These are phyloP conservation scores for Pseudorasbora parva DNA, from an alignment of 2,113 vertebrate species.

Conservation along the genomic window DNA sequence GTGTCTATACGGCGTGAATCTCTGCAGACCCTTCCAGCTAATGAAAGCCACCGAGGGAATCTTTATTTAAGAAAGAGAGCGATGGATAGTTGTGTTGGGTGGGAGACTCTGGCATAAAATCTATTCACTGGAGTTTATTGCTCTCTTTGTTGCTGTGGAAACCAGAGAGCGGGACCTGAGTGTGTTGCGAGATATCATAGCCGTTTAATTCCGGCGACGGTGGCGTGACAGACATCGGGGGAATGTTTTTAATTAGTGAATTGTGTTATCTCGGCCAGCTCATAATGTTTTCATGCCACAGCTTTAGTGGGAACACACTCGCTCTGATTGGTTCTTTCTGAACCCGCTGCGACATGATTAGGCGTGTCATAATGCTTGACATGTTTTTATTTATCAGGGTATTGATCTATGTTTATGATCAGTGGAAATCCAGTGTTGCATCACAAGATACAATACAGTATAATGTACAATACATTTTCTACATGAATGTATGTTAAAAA, in stretches of 20 bases:
- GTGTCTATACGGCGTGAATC: neutral
- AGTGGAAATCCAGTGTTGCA: too few species aligned
- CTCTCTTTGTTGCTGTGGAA: constrained; percentile 76
- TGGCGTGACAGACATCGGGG: constrained; percentile 23
- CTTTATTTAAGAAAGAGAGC: neutral
- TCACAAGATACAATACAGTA: neutral
- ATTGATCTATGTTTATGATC: constrained; percentile 2
- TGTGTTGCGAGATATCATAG: constrained; percentile 44
- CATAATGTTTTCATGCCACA: constrained; percentile 29
- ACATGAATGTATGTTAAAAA: too few species aligned
- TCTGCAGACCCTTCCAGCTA: constrained; percentile 3
- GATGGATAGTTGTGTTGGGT: constrained; percentile 31
- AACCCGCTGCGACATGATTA: neutral
- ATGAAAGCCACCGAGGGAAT: neutral
- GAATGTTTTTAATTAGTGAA: constrained; percentile 53
- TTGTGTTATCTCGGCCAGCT: constrained; percentile 26
- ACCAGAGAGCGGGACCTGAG: constrained; percentile 56
- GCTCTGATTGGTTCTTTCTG: constrained; percentile 2
- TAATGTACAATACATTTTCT: too few species aligned
- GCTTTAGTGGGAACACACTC: neutral
- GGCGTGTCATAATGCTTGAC: neutral
- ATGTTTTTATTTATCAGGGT: neutral
- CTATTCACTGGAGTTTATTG: constrained; percentile 62
- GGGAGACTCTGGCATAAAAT: constrained; percentile 60
- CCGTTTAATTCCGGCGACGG: constrained; percentile 47